phyloP scores from a whole-genome alignment of 2,797 vertebrate species.

The Cercopithecus hamlyni region DNA sequence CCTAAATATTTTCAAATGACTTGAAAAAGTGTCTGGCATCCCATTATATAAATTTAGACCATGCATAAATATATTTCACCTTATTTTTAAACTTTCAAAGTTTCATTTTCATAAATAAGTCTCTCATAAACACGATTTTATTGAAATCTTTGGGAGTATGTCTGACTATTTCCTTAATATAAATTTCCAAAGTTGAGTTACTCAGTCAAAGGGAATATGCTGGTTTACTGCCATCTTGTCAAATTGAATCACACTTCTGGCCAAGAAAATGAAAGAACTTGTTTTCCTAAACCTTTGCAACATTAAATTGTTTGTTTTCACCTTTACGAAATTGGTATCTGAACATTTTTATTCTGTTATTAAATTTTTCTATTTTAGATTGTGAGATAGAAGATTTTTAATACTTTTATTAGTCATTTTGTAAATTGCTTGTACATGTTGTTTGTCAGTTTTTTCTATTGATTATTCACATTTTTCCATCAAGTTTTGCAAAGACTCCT shows the following conservation, averaged over 20 bases:
- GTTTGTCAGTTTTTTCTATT: neutral
- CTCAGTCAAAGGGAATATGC: neutral
- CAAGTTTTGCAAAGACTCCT: neutral
- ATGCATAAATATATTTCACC: neutral
- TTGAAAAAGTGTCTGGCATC: neutral
- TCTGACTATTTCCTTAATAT: neutral
- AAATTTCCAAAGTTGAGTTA: neutral
- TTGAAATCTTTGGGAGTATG: neutral
- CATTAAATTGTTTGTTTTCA: neutral
- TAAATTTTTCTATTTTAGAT: neutral
- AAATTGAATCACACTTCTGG: neutral
- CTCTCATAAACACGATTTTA: neutral
- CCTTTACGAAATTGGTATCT: neutral
- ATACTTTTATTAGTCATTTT: neutral
- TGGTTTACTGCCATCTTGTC: neutral
- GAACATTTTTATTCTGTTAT: neutral
- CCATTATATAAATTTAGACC: neutral
- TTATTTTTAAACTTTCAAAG: conserved; percentile 23
- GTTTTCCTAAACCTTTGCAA: neutral
- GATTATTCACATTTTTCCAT: neutral
- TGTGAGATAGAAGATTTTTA: neutral
- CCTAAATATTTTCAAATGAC: conserved; percentile 11
- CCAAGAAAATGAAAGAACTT: neutral
- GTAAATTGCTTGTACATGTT: neutral
- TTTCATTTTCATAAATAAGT: neutral